A percentile compares a stretch with the other conserved stretches of the same genome.
These are phyloP conservation scores for Phasianus colchicus DNA, from an alignment of 2,113 vertebrate species.

Conservation along the genomic window DNA sequence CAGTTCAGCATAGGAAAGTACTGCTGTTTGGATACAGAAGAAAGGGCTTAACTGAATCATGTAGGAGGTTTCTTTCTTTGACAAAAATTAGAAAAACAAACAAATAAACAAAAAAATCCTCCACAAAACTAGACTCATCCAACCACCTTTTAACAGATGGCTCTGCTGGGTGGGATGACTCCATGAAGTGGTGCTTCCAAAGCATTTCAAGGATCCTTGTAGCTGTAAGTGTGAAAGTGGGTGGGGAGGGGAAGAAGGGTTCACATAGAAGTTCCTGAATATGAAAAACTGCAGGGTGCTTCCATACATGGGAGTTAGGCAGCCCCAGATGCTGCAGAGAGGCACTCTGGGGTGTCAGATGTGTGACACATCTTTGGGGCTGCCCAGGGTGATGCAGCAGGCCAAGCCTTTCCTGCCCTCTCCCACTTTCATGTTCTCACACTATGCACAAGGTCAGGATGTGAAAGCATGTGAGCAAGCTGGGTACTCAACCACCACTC, in stretches of 20 bases:
- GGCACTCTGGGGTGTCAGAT: neutral
- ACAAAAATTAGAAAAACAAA: neutral
- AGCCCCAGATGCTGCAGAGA: neutral
- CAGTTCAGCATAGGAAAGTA: neutral
- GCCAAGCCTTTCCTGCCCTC: neutral
- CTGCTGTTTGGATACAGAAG: neutral
- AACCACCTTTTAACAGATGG: neutral
- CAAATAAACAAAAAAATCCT: neutral
- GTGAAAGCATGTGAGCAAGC: neutral
- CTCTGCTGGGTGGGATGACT: neutral
- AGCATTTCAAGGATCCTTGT: neutral
- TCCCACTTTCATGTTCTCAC: neutral
- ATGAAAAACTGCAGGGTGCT: neutral
- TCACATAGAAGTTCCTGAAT: neutral
- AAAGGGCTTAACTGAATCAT: neutral
- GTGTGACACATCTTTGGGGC: neutral
- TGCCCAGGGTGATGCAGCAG: neutral
- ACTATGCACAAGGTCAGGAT: neutral
- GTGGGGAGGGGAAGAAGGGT: neutral
- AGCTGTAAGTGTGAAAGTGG: neutral
- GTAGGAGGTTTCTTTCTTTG: neutral
- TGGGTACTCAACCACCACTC: neutral
- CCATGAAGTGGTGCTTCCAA: neutral
- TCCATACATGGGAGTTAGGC: neutral
- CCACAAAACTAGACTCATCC: neutral